phyloP scores from a whole-genome alignment of 2,888 invertebrate genomes.

The Leptodirus hochenwartii region DNA sequence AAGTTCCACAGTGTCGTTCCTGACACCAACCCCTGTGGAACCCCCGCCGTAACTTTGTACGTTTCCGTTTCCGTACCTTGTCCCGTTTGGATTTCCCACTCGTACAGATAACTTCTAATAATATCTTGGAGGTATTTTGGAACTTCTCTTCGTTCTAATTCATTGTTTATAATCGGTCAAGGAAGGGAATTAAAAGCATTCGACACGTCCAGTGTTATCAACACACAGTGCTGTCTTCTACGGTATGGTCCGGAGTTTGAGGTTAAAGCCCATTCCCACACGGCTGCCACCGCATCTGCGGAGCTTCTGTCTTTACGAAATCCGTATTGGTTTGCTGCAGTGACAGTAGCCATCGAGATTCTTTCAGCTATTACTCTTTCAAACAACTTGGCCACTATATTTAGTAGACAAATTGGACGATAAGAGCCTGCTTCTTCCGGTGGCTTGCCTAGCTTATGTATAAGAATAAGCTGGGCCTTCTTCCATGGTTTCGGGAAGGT shows the following conservation, averaged over 20 bases:
- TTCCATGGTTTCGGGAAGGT: neutral
- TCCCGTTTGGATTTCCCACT: no score
- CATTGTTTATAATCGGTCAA: neutral
- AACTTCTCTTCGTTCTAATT: no score
- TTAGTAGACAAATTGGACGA: conserved; percentile 2
- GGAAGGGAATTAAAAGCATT: conserved; percentile 1
- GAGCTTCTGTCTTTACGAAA: neutral
- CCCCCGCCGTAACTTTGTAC: no score
- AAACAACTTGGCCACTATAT: neutral
- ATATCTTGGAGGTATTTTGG: no score
- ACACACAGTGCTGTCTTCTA: neutral
- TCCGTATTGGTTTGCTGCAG: neutral
- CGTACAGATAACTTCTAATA: no score
- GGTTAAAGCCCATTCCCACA: neutral
- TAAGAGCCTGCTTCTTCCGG: neutral
- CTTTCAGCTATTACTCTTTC: neutral
- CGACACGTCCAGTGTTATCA: conserved; percentile 2
- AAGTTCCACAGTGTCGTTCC: no score
- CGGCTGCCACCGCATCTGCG: neutral
- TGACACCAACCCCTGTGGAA: no score
- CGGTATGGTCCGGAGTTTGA: neutral
- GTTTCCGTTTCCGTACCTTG: no score
- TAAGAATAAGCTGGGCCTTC: neutral
- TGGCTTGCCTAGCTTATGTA: neutral
- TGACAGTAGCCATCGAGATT: neutral